Evolutionary conservation across 1,140 invertebrate species (phyloP).

Genomic region (Procambarus virginalis): DNA sequence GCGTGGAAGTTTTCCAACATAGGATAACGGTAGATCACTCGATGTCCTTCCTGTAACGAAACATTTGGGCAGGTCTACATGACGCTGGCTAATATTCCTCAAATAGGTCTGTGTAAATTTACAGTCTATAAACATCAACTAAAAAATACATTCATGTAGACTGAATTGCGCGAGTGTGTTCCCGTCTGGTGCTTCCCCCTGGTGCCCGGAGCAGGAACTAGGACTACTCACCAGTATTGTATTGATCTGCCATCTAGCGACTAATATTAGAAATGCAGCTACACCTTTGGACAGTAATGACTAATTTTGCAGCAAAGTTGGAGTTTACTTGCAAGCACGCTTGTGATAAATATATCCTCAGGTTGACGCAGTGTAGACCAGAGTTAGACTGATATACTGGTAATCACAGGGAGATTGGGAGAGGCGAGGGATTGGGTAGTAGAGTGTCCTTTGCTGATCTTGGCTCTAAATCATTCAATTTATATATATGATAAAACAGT

Average conservation of each 20-base stretch:
- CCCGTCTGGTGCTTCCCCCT: slow-evolving; percentile 7
- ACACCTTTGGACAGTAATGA: neutral
- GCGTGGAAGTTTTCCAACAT: neutral
- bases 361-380: no score
- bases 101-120: no score
- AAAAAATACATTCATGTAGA: no score
- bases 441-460: no score
- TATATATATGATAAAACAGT: no score
- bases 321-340: neutral
- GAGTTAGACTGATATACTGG: no score
- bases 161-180: no score
- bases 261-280: slow-evolving; percentile 18
- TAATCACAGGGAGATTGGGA: no score
- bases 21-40: neutral
- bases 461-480: no score
- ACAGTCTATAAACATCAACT: neutral
- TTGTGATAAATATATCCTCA: no score
- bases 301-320: neutral
- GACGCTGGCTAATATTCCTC: no score
- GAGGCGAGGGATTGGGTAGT: no score
- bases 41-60: neutral
- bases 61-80: neutral
- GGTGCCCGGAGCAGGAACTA: neutral
- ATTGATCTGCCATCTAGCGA: slow-evolving; percentile 46
- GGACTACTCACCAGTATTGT: neutral